These are phyloP conservation scores for Marmota flaviventris DNA, from an alignment of 2,113 vertebrate genomes.

Conservation along the genomic window DNA sequence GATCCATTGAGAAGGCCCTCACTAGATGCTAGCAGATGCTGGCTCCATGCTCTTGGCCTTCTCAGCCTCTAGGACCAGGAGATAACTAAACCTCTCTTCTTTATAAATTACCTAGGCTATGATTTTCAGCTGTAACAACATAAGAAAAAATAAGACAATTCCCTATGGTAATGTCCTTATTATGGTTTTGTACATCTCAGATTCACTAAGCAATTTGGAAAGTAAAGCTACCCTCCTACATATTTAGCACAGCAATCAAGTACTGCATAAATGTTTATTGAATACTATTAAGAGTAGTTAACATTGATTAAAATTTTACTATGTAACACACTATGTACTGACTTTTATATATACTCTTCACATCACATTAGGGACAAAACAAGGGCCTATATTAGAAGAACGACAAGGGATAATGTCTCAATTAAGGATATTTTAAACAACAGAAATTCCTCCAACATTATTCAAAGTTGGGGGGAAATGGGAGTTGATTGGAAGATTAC, in stretches of 20 bases:
- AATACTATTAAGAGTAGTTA: constrained; percentile 57
- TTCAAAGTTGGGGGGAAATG: neutral
- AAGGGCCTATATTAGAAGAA: neutral
- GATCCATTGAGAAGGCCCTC: neutral
- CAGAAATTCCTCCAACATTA: constrained; percentile 2
- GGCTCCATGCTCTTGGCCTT: neutral
- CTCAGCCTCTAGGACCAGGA: neutral
- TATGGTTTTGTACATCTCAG: neutral
- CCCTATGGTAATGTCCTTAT: neutral
- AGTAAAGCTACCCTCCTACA: constrained; percentile 16
- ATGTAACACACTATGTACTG: neutral
- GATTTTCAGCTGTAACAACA: neutral
- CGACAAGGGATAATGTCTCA: neutral
- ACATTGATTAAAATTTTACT: constrained; percentile 44
- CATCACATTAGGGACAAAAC: neutral
- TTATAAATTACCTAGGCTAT: neutral
- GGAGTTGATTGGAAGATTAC: neutral
- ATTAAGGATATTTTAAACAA: neutral
- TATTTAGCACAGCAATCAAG: constrained; percentile 33
- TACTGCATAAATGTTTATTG: neutral
- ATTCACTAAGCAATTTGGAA: constrained; percentile 63
- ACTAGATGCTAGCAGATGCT: neutral
- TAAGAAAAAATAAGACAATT: neutral
- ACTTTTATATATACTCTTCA: constrained; percentile 55
- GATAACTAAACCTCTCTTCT: neutral